These are phyloP conservation scores for Batillaria attramentaria DNA, from an alignment of 1,140 invertebrate species.

Conservation along the genomic window DNA sequence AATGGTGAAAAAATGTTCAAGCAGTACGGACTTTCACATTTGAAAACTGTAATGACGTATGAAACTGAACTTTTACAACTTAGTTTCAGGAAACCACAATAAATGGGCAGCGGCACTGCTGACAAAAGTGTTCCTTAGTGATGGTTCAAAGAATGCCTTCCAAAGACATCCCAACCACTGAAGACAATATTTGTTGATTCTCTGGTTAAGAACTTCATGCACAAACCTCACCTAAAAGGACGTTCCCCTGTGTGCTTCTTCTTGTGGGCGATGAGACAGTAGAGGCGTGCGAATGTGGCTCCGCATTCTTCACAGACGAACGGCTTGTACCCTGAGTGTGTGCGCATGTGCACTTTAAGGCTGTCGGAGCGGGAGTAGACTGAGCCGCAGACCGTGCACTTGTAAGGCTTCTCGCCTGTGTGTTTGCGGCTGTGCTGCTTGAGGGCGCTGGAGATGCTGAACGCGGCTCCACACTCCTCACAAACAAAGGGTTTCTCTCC, in stretches of 20 bases:
- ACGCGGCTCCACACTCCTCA: conserved; percentile 91
- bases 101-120: too few relatives aligned
- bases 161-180: too few relatives aligned
- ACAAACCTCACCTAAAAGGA: too few relatives aligned
- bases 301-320: conserved; percentile 47
- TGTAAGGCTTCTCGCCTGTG: conserved; percentile 98
- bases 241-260: conserved; percentile 43
- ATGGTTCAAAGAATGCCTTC: too few relatives aligned
- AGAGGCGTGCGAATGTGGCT: conserved; percentile 31
- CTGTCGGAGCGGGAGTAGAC: conserved; percentile 47
- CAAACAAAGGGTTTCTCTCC: conserved; percentile 77
- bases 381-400: conserved; percentile 87
- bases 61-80: too few relatives aligned
- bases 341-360: conserved; percentile 73
- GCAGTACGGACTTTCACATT: too few relatives aligned
- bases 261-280: conserved; percentile 36
- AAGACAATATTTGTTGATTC: too few relatives aligned
- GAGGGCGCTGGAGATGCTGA: conserved; percentile 93
- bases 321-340: conserved; percentile 65
- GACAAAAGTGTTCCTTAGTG: too few relatives aligned
- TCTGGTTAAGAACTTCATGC: too few relatives aligned
- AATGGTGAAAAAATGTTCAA: too few relatives aligned
- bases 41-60: too few relatives aligned
- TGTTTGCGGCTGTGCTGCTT: conserved; percentile 95
- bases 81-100: too few relatives aligned